Evolutionary conservation across 2,113 vertebrate genomes (phyloP).

Genomic region (Pelodiscus sinensis): DNA sequence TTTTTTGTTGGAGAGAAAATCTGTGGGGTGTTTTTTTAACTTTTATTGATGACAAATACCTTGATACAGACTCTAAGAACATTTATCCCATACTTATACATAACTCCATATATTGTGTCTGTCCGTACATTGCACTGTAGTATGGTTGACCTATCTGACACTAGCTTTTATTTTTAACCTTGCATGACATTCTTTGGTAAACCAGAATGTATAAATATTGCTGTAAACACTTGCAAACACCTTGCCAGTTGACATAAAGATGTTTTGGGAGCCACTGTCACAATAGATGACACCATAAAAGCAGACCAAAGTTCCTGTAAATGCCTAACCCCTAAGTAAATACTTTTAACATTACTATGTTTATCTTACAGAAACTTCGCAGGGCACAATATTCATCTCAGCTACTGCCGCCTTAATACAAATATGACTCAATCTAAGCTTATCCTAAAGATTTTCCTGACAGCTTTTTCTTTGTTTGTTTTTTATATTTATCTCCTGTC

Average conservation of each 20-base stretch:
- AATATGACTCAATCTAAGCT: background rate
- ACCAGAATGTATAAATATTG: background rate
- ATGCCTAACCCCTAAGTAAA: background rate
- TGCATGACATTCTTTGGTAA: background rate
- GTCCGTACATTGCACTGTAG: background rate
- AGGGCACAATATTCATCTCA: background rate
- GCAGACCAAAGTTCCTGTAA: background rate
- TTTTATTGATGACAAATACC: background rate
- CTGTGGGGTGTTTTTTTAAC: background rate
- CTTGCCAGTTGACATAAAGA: background rate
- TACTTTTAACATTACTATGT: background rate
- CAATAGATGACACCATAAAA: background rate
- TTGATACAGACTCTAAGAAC: background rate
- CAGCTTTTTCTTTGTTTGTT: background rate
- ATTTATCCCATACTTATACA: background rate
- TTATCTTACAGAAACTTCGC: background rate
- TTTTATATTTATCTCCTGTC: background rate
- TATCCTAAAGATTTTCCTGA: background rate
- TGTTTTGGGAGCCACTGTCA: background rate
- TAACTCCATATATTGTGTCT: background rate
- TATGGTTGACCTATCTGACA: background rate
- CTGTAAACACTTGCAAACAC: background rate
- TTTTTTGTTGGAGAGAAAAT: background rate
- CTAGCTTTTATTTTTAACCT: background rate
- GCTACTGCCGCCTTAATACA: background rate